Evolutionary conservation across 2,797 vertebrate species (phyloP).

Genomic region (Adrianichthys oophorus): DNA sequence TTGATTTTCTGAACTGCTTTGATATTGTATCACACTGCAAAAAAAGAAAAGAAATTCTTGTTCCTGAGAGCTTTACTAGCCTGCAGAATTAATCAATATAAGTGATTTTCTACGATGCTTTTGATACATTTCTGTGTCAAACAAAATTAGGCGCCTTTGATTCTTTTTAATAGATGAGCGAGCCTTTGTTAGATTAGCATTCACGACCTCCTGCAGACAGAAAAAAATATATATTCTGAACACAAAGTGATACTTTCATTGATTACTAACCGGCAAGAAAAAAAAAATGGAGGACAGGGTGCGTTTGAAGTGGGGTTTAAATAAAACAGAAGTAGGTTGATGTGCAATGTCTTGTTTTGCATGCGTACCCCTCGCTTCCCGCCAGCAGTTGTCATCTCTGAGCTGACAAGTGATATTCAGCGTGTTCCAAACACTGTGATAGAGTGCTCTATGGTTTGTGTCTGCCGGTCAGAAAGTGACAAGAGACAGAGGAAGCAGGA

Average conservation of each 20-base stretch:
- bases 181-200: slow-evolving; percentile 35
- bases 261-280: slow-evolving; percentile 36
- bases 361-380: slow-evolving; percentile 9
- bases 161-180: slow-evolving; percentile 27
- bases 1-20: no score
- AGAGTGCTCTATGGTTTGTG: slow-evolving; percentile 54
- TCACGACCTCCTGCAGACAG: slow-evolving; percentile 4
- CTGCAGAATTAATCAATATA: slow-evolving; percentile 31
- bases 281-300: slow-evolving; percentile 20
- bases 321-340: slow-evolving; percentile 52
- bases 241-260: slow-evolving; percentile 28
- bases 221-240: slow-evolving; percentile 22
- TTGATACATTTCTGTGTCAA: slow-evolving; percentile 26
- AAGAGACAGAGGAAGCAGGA: slow-evolving; percentile 40
- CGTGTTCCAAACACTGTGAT: slow-evolving; percentile 56
- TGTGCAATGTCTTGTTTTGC: slow-evolving; percentile 30
- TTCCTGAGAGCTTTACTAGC: slow-evolving; percentile 9
- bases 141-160: slow-evolving; percentile 23
- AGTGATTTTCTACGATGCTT: slow-evolving; percentile 19
- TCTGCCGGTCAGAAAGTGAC: slow-evolving; percentile 57
- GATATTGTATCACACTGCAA: slow-evolving; percentile 1
- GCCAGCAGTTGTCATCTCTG: slow-evolving; percentile 58
- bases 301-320: slow-evolving; percentile 52
- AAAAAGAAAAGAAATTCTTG: slow-evolving; percentile 13
- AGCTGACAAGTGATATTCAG: slow-evolving; percentile 58